Evolutionary conservation across 1,140 invertebrate genomes (phyloP).

Genomic region (Drosophila busckii): DNA sequence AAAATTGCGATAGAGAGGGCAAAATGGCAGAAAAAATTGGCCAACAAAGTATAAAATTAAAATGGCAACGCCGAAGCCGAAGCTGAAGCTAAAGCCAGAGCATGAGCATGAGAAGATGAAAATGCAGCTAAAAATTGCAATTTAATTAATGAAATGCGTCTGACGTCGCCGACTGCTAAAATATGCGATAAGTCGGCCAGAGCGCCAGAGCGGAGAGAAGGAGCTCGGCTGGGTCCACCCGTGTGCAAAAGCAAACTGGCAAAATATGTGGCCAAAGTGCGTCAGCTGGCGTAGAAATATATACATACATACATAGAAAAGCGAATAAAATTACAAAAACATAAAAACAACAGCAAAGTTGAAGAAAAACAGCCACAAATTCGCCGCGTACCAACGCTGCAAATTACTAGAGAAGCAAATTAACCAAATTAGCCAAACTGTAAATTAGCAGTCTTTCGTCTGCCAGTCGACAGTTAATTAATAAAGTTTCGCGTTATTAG

Average conservation of each 20-base stretch:
- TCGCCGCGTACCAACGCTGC: conserved; percentile 15
- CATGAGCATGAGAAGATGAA: conserved; percentile 19
- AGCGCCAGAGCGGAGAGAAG: background rate
- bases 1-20: conserved; percentile 9
- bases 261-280: conserved; percentile 7
- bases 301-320: no score
- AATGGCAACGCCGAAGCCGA: conserved; percentile 12
- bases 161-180: conserved; percentile 29
- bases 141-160: conserved; percentile 70
- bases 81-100: background rate
- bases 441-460: conserved; percentile 50
- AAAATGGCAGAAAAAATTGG: conserved; percentile 17
- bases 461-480: conserved; percentile 56
- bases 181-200: conserved; percentile 28
- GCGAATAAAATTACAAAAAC: background rate
- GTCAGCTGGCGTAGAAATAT: conserved; percentile 13
- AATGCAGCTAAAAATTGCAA: conserved; percentile 53
- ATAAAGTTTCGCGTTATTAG: conserved; percentile 70
- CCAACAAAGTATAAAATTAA: conserved; percentile 47
- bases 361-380: conserved; percentile 34
- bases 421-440: conserved; percentile 69
- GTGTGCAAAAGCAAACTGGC: conserved; percentile 8
- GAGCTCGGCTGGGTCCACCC: conserved; percentile 27
- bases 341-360: conserved; percentile 22
- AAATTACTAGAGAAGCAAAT: conserved; percentile 66